Evolutionary conservation across 1,140 invertebrate genomes (phyloP), one percentile per base, ranked within the genome.

Genomic region (Lucilia sericata): DNA sequence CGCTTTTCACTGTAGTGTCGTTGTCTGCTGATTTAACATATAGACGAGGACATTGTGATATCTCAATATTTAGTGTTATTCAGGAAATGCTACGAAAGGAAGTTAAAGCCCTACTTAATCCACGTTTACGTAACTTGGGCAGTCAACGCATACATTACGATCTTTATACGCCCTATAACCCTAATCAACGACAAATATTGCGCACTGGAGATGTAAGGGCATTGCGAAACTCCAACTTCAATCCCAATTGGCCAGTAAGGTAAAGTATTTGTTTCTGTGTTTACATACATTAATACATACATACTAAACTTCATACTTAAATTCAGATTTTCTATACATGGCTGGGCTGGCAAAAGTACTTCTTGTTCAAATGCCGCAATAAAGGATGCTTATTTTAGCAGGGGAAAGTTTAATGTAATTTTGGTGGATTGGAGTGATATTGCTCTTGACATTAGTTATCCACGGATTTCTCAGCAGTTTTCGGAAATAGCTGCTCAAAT

Each of bases 401-500:
- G 85, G 0, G 89, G 88, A n/a, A 90, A 93, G 84, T 91, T 91
- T 49, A 94, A 94, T 85, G 91, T 94, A 0, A 93, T 94, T 51
- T 89, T 92, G 5, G 88, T 94, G 9, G 93, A 94, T 86, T 94
- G 94, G 94, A 91, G 90, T 82, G 84, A 86, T 7, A 87, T 91
- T 36, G 82, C 89, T 0, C 14, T 87, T 30, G 89, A 90, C n/a
- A 86, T 90, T 8, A 89, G 75, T 51, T 90, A 90, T 82, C 19
- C 87, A 83, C 85, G 91, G 1, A 85, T 88, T n/a, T 85, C 84
- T 85, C 87, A 85, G 75, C 88, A 90, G 83, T 70, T 90, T 7
- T 25, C 82, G 0, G 84, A 88, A 5, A 90, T 90, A 70, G 89
- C 88, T 13, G 82, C 51, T n/a, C 86, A 85, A 76, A 36, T 90